Evolutionary conservation across 2,888 invertebrate species (phyloP).

Genomic region (Trichogramma evanescens): DNA sequence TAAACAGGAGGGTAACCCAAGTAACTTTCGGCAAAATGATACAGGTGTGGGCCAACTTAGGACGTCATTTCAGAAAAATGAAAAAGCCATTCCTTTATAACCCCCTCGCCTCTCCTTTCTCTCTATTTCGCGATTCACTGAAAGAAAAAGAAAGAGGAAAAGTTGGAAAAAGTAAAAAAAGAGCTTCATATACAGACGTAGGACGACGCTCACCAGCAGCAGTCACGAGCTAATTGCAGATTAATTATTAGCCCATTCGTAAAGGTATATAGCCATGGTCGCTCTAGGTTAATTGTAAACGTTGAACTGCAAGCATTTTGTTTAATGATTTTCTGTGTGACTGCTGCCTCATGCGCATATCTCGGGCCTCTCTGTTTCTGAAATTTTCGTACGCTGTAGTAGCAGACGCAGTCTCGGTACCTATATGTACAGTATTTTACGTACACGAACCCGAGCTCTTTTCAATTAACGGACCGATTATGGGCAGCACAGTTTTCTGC

Average conservation of each 20-base stretch:
- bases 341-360: background rate
- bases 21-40: no score
- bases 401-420: background rate
- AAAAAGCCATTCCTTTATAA: constrained; percentile 32
- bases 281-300: background rate
- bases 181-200: background rate
- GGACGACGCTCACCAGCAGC: background rate
- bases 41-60: no score
- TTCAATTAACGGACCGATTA: constrained; percentile 14
- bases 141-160: constrained; percentile 3
- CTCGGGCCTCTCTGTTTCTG: background rate
- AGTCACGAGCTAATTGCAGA: constrained; percentile 16
- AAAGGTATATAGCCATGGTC: background rate
- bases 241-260: constrained; percentile 20
- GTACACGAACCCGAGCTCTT: background rate
- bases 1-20: no score
- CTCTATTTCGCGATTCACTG: constrained; percentile 16
- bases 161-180: background rate
- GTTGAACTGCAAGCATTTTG: constrained; percentile 1
- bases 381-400: constrained; percentile 1
- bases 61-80: constrained; percentile 23
- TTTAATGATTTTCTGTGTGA: constrained; percentile 19
- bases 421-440: background rate
- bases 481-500: no score
- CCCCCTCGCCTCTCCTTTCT: constrained; percentile 22